Percentiles rank a stretch among this genome's conserved stretches.
Conservation (phyloP, 2,888 invertebrate species). For the Girardia tigrina region DNA sequence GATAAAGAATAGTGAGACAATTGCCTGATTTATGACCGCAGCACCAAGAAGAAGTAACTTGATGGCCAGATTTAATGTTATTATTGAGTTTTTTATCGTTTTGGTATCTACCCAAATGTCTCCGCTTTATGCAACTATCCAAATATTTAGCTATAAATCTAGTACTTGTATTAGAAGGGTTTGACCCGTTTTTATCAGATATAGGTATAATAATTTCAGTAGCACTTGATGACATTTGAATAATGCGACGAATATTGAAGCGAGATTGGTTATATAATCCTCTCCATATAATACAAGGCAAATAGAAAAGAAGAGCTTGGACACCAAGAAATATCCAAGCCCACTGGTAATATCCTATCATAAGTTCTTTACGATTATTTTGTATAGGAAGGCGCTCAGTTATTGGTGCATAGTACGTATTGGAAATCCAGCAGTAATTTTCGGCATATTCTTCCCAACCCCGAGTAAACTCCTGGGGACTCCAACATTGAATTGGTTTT, state of each 20-base stretch:
- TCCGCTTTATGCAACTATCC: conserved; percentile 35
- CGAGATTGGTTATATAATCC: conserved; percentile 52
- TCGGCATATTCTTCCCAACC: conserved; percentile 54
- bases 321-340: conserved; percentile 50
- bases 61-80: conserved; percentile 1
- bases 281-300: conserved; percentile 53
- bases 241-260: conserved; percentile 50
- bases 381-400: conserved; percentile 44
- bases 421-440: conserved; percentile 54
- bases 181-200: background rate
- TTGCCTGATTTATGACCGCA: conserved; percentile 43
- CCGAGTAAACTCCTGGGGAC: conserved; percentile 52
- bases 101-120: background rate
- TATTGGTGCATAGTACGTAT: conserved; percentile 52
- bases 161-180: conserved; percentile 29
- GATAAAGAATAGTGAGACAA: conserved; percentile 51
- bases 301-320: conserved; percentile 52
- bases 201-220: conserved; percentile 34
- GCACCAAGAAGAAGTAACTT: conserved; percentile 7
- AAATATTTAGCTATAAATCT: conserved; percentile 36
- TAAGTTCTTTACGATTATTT: conserved; percentile 38
- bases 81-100: background rate
- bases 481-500: conserved; percentile 49
- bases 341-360: conserved; percentile 47
- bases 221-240: conserved; percentile 43